Conservation (phyloP, 2,113 vertebrate species). For the Seriola rivoliana region DNA sequence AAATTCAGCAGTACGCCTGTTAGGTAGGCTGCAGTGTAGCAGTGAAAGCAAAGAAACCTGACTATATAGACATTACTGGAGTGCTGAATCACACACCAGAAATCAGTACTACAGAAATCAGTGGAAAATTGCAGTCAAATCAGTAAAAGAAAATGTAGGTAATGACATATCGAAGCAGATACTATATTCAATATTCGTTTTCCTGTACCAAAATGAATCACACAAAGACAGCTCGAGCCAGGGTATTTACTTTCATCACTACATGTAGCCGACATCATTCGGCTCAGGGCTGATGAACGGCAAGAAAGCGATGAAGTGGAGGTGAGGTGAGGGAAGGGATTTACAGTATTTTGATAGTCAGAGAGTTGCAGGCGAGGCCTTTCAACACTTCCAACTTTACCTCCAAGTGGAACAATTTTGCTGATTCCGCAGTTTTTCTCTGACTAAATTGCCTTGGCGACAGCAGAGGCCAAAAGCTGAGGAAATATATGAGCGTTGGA, state of each 20-base stretch:
- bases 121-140: conserved; percentile 6
- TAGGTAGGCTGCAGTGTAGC: too few relatives aligned
- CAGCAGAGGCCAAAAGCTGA: conserved; percentile 68
- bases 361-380: conserved; percentile 64
- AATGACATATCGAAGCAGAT: not conserved
- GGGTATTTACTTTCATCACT: conserved; percentile 2
- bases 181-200: not conserved
- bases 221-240: not conserved
- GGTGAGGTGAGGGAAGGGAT: conserved; percentile 56
- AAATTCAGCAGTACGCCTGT: not conserved
- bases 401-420: conserved; percentile 72
- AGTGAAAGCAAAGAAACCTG: conserved; percentile 1
- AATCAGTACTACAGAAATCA: not conserved
- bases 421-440: conserved; percentile 67
- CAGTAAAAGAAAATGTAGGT: not conserved
- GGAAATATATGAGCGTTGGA: conserved; percentile 76
- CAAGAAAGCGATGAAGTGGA: conserved; percentile 38
- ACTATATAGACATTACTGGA: conserved; percentile 8
- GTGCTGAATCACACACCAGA: conserved; percentile 12
- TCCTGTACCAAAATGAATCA: not conserved
- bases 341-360: conserved; percentile 71
- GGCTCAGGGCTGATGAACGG: conserved; percentile 29
- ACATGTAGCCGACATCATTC: conserved; percentile 15
- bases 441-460: conserved; percentile 76
- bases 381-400: conserved; percentile 70